phyloP scores from a whole-genome alignment of 1,140 invertebrate genomes.

The Spodoptera frugiperda region DNA sequence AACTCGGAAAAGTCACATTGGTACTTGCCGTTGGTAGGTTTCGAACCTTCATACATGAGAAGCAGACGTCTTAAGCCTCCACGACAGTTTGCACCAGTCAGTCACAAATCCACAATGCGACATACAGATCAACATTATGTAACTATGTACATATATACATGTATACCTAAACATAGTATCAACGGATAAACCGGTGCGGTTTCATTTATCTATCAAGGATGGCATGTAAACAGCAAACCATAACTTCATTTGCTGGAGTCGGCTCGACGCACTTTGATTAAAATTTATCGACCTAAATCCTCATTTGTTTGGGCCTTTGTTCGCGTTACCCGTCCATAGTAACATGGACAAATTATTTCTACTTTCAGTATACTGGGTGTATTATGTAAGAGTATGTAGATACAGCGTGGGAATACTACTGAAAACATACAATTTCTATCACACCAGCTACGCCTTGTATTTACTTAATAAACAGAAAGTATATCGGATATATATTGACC shows the following conservation, averaged over 20 bases:
- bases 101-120: neutral
- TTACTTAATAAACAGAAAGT: too few relatives aligned
- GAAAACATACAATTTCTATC: too few relatives aligned
- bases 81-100: too few relatives aligned
- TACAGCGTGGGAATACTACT: neutral
- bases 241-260: constrained; percentile 55
- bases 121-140: neutral
- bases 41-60: too few relatives aligned
- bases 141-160: neutral
- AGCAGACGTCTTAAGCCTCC: too few relatives aligned
- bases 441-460: too few relatives aligned
- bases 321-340: constrained; percentile 34
- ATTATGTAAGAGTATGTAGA: constrained; percentile 8
- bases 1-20: too few relatives aligned
- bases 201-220: constrained; percentile 49
- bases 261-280: constrained; percentile 53
- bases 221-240: constrained; percentile 54
- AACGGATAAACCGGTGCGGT: constrained; percentile 1
- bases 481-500: too few relatives aligned
- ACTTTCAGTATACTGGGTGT: constrained; percentile 26
- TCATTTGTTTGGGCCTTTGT: constrained; percentile 51
- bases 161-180: neutral
- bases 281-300: constrained; percentile 60
- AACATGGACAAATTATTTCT: constrained; percentile 52
- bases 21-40: too few relatives aligned